phyloP scores from a whole-genome alignment of 2,113 vertebrate species.

The Coptodon rendalli region DNA sequence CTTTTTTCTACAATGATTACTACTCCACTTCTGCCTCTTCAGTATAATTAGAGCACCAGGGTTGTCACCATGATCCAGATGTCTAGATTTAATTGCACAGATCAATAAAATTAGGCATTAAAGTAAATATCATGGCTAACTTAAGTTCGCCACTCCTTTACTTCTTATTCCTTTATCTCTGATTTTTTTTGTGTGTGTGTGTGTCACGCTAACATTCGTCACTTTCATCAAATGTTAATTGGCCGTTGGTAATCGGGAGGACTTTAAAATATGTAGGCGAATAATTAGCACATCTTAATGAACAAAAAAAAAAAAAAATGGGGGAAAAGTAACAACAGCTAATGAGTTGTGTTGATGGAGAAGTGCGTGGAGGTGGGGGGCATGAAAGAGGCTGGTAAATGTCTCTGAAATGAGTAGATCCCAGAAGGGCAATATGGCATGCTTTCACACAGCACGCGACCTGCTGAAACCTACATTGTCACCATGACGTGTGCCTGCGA shows the following conservation, averaged over 20 bases:
- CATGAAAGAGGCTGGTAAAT: conserved; percentile 68
- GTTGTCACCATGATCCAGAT: background rate
- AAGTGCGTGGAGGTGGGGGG: conserved; percentile 56
- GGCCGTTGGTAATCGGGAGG: conserved; percentile 54
- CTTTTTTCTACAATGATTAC: conserved; percentile 3
- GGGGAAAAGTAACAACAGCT: conserved; percentile 56
- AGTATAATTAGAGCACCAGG: conserved; percentile 5
- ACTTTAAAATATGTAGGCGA: conserved; percentile 66
- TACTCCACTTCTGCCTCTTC: background rate
- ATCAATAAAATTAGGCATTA: conserved; percentile 32
- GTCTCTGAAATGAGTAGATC: conserved; percentile 56
- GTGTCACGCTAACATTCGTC: conserved; percentile 51
- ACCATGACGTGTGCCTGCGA: background rate
- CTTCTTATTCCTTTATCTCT: conserved; percentile 10
- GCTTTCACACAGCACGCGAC: conserved; percentile 1
- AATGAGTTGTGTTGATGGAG: conserved; percentile 62
- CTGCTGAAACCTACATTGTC: background rate
- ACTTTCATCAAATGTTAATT: conserved; percentile 68
- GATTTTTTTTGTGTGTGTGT: background rate
- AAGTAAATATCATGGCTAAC: conserved; percentile 16
- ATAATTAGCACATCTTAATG: conserved; percentile 77
- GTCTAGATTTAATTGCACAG: background rate
- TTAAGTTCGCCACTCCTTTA: background rate
- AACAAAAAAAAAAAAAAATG: conserved; percentile 44
- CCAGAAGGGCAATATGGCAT: conserved; percentile 35